These are phyloP conservation scores for Eunapius fragilis DNA, from an alignment of 37 sponge, comb jelly and placozoan genomes.

Conservation along the genomic window DNA sequence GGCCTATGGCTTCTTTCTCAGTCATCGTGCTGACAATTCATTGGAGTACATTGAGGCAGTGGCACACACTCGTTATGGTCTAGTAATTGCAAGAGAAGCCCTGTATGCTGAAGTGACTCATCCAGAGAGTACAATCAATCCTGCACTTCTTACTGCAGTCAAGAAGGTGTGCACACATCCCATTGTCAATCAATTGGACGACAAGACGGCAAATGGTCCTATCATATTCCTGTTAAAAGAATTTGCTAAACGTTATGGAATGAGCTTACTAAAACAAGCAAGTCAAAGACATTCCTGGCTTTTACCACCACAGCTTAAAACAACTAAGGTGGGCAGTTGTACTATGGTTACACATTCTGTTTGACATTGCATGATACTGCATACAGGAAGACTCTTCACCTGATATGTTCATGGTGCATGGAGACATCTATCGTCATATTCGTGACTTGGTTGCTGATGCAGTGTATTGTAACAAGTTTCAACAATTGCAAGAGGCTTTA, in stretches of 20 bases:
- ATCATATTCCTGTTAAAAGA: conserved; percentile 56
- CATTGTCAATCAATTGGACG: neutral
- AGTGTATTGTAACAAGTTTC: conserved; percentile 17
- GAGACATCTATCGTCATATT: conserved; percentile 20
- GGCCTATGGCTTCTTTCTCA: neutral
- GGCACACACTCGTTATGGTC: neutral
- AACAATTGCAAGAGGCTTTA: conserved; percentile 19
- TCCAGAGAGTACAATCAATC: neutral
- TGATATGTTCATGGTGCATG: conserved; percentile 61
- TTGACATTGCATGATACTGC: neutral
- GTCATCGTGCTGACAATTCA: neutral
- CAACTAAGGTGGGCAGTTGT: neutral
- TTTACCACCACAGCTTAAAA: conserved; percentile 16
- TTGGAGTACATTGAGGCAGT: neutral
- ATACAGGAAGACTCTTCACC: conserved; percentile 24
- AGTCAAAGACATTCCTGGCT: conserved; percentile 28
- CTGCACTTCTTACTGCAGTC: neutral
- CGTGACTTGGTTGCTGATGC: conserved; percentile 38
- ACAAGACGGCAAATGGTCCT: conserved; percentile 17
- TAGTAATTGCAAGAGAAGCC: neutral
- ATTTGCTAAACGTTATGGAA: conserved; percentile 47
- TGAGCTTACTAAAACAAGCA: conserved; percentile 28
- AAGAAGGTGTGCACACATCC: conserved; percentile 11
- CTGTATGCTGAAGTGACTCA: neutral
- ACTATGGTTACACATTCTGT: neutral